A percentile compares a stretch with the other conserved stretches of the same genome.
Evolutionary conservation across 2,113 vertebrate genomes (phyloP).

Genomic region (Lichenostomus cassidix): DNA sequence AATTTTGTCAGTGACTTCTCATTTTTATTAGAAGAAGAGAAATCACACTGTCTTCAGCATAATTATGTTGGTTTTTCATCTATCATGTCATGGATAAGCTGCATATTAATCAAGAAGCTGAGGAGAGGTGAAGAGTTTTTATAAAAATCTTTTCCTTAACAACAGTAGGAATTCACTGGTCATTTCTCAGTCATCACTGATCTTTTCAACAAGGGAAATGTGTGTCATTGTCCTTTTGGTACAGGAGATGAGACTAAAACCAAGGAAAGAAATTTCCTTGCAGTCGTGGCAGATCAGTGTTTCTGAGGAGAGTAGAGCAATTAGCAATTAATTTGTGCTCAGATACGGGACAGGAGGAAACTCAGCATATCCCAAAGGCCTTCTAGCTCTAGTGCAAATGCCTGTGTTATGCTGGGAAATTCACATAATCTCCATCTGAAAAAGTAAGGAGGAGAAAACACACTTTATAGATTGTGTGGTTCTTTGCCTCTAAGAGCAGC

Average conservation of each 20-base stretch:
- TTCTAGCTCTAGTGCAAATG: not conserved
- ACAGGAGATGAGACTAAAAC: not conserved
- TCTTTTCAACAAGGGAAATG: not conserved
- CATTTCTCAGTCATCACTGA: not conserved
- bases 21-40: conserved; percentile 16
- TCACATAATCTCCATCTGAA: not conserved
- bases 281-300: not conserved
- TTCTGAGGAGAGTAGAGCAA: not conserved
- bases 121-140: conserved; percentile 2
- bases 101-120: conserved; percentile 6
- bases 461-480: not conserved
- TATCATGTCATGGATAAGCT: not conserved
- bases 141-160: not conserved
- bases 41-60: not conserved
- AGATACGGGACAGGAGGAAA: not conserved
- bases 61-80: not conserved
- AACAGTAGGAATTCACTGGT: not conserved
- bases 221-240: not conserved
- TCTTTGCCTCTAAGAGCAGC: not conserved
- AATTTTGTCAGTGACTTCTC: not conserved
- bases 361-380: not conserved
- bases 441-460: not conserved
- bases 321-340: not conserved
- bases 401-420: not conserved
- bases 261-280: not conserved